Conservation (phyloP, 1,140 invertebrate species). For the Hyposmocoma kahamanoa region DNA sequence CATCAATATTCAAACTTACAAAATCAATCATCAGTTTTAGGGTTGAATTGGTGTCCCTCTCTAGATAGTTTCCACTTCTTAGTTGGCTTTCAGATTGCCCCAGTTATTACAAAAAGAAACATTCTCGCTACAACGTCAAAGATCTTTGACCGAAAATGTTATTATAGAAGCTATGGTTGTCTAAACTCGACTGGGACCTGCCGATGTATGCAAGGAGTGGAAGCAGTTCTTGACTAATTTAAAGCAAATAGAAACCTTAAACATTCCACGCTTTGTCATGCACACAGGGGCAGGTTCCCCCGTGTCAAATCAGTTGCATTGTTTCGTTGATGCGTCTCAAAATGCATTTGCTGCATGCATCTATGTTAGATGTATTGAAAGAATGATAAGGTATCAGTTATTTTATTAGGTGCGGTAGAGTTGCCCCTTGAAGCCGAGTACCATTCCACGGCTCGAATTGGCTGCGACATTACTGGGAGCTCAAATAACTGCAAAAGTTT, state of each 20-base stretch:
- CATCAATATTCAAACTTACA: constrained; percentile 4
- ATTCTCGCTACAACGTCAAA: not conserved
- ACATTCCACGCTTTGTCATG: not conserved
- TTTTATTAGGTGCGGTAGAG: not conserved
- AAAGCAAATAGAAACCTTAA: not conserved
- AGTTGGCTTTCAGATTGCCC: not conserved
- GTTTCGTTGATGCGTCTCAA: not conserved
- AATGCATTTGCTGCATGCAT: not conserved
- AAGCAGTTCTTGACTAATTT: not conserved
- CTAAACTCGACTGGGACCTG: not conserved
- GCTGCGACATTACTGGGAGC: not conserved
- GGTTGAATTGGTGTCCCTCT: constrained; percentile 5
- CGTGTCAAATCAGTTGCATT: not conserved
- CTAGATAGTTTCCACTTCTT: not conserved
- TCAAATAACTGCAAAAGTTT: not conserved
- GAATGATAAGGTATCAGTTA: not conserved
- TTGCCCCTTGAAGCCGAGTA: not conserved
- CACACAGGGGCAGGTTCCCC: not conserved
- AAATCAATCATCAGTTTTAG: not conserved
- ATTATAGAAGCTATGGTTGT: not conserved
- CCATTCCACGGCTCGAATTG: not conserved
- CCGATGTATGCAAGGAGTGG: not conserved
- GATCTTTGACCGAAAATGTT: not conserved
- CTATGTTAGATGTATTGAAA: not conserved
- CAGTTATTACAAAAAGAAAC: not conserved